Conservation (phyloP, 2,888 invertebrate species). For the Rhaphigaster nebulosa region DNA sequence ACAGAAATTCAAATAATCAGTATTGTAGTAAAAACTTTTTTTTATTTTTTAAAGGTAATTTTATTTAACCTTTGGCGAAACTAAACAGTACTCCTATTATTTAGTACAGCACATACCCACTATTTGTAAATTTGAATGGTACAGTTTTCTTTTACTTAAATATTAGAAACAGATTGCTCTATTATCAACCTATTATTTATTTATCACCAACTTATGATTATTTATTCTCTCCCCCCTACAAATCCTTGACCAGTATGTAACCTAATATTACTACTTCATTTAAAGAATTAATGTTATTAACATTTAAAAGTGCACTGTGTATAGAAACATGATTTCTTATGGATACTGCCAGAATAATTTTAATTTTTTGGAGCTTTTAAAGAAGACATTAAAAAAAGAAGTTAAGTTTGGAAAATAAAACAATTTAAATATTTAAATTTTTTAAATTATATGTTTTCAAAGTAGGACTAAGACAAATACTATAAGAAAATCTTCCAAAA, state of each 20-base stretch:
- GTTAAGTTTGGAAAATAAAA: background rate
- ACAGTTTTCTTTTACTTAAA: background rate
- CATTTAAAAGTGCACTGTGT: constrained; percentile 13
- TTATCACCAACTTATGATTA: background rate
- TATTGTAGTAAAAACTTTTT: background rate
- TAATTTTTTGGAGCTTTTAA: background rate
- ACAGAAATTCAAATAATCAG: background rate
- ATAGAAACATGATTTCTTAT: background rate
- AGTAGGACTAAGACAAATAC: background rate
- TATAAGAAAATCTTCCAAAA: background rate
- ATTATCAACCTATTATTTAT: background rate
- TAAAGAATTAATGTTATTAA: background rate
- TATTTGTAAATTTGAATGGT: background rate
- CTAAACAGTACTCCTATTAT: background rate
- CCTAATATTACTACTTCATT: background rate
- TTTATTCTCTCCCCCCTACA: constrained; percentile 23
- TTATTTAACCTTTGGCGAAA: background rate
- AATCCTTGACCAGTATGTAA: background rate
- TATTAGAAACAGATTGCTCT: constrained; percentile 35
- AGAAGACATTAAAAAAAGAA: background rate
- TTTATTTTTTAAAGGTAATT: background rate
- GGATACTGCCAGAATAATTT: background rate
- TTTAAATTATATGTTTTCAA: background rate
- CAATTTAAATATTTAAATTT: background rate
- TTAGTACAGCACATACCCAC: constrained; percentile 21